These are phyloP conservation scores for Mastigias papua DNA, from an alignment of 30 jellyfish, hydroid and myxozoan species.

Conservation along the genomic window DNA sequence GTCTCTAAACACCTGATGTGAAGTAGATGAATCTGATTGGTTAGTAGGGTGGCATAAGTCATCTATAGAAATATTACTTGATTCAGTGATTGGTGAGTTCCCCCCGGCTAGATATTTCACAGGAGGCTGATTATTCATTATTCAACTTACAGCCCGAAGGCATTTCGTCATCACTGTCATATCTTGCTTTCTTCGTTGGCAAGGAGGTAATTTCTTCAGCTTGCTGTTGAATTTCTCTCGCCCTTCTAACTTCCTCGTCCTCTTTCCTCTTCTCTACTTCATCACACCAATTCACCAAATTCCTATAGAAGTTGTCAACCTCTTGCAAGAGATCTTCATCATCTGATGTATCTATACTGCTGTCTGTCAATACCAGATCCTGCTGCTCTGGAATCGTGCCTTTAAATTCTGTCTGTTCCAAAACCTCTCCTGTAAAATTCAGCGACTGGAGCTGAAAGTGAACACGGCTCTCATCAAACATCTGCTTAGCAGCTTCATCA, in stretches of 20 bases:
- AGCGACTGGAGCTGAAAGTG: conserved; percentile 1
- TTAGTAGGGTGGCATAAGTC: too few species aligned
- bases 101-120: too few species aligned
- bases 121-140: too few species aligned
- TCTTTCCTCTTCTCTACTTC: conserved; percentile 31
- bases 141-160: not conserved
- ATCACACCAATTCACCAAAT: conserved; percentile 23
- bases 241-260: conserved; percentile 15
- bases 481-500: conserved; percentile 5
- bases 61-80: too few species aligned
- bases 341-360: conserved; percentile 50
- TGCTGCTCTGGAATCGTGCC: not conserved
- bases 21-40: too few species aligned
- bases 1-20: too few species aligned
- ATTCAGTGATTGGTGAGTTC: too few species aligned
- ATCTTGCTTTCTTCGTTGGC: not conserved
- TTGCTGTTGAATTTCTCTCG: not conserved
- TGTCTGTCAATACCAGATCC: conserved; percentile 6
- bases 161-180: not conserved
- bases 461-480: conserved; percentile 25
- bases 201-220: not conserved
- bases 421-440: not conserved
- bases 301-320: conserved; percentile 6
- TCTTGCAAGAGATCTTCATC: conserved; percentile 58
- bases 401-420: not conserved